Base-by-base conservation (phyloP, 2,888 invertebrate genomes). In the Antheraea assamensis region DNA sequence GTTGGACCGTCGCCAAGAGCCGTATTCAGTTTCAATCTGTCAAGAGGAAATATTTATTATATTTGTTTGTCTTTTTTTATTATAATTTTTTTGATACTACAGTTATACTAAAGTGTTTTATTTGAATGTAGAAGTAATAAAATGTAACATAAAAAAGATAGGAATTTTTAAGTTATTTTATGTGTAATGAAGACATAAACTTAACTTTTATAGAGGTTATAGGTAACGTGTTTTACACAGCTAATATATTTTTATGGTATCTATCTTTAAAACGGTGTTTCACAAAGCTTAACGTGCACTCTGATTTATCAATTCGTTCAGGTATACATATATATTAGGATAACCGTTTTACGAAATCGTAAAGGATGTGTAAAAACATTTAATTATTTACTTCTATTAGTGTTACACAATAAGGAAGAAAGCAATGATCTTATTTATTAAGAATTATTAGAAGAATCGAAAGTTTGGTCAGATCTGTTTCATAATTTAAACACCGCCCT, bases 11-110 rank as follows among this genome's bases (percentile, higher is more conserved):
- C 13, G 61, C 30, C 61, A 64, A 30, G 61, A 64, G n/a, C n/a
- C n/a, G n/a, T 30, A 17, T 64, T 30, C 61, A 64, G 27, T 64
- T 64, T 64, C 30, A 64, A 21, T 64, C 61, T 64, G 27, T 64
- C 61, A 64, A 30, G 27, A 13, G 27, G 30, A 64, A 64, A 3
- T 64, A 30, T 64, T 64, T 64, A 21, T 58, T 58, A 24, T 58
- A 58, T 64, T 64, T 64, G 61, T 30, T 64, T 64, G 61, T 30
- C 30, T 58, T 24, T 64, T 4, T 27, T 64, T 64, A 27, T 30
- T 27, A 24, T 10, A 24, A 52, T 21, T 52, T 52, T 10, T 42
- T 42, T 42, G 42, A 42, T 13, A 42, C 13, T 42, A 42, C 42
- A 42, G 42, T 42, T 42, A 42, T 42, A 13, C 42, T 42, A 42